A percentile compares a stretch with the other conserved stretches of the same genome.
phyloP scores from a whole-genome alignment of 2,888 invertebrate species.

The Tridacna crocea region DNA sequence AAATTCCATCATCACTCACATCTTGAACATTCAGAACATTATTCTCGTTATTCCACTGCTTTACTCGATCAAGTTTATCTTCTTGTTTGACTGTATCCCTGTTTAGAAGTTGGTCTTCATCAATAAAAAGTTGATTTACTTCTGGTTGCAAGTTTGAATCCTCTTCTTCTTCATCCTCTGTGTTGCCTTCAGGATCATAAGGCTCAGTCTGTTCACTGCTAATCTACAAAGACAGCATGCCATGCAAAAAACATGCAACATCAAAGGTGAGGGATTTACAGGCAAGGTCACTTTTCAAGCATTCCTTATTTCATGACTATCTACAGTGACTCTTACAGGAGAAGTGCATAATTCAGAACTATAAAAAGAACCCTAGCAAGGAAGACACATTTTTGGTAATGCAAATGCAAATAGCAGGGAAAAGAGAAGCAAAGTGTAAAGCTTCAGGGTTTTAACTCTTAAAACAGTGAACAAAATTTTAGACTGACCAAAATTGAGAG shows the following conservation, averaged over 20 bases:
- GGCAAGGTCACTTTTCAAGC: no score
- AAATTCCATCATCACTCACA: not conserved
- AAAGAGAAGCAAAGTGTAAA: no score
- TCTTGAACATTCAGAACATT: conserved; percentile 21
- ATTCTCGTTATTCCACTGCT: conserved; percentile 41
- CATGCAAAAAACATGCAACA: not conserved
- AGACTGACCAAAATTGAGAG: no score
- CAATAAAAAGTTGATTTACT: conserved; percentile 45
- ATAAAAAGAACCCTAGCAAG: no score
- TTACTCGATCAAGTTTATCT: conserved; percentile 38
- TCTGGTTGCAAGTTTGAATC: not conserved
- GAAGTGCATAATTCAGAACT: no score
- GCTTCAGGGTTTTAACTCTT: no score
- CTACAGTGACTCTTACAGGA: no score
- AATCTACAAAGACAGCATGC: conserved; percentile 16
- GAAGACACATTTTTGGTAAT: no score
- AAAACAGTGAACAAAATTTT: no score
- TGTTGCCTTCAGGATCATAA: not conserved
- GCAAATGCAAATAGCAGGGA: no score
- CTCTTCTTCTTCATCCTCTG: conserved; percentile 15
- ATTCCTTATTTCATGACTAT: no score
- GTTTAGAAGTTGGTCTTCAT: conserved; percentile 40
- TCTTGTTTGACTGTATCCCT: conserved; percentile 25
- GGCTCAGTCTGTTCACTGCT: not conserved
- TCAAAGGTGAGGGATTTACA: not conserved